These are phyloP conservation scores for Mionectes olivaceus DNA, from an alignment of 2,797 vertebrate species.

Conservation along the genomic window DNA sequence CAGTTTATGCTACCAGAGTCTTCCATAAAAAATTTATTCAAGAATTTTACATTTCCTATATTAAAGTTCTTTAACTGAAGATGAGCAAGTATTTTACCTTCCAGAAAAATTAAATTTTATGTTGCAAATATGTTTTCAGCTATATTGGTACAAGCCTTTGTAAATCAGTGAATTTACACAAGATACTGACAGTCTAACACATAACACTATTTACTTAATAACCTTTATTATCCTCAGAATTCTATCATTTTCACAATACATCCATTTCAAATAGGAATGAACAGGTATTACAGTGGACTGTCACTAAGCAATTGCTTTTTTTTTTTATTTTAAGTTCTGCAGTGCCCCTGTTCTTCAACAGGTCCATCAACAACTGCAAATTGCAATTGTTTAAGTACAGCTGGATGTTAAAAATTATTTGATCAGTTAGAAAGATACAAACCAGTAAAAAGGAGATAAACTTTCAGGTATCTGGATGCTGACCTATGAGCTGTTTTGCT, in stretches of 20 bases:
- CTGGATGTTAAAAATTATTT: not conserved
- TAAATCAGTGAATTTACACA: not conserved
- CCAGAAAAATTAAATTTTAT: not conserved
- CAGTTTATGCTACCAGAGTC: not conserved
- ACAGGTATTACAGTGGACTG: not conserved
- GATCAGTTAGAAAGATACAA: not conserved
- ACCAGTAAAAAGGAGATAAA: not conserved
- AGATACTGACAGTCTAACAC: not conserved
- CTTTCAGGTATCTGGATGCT: not conserved
- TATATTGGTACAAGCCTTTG: not conserved
- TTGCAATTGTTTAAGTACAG: not conserved
- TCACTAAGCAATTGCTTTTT: not conserved
- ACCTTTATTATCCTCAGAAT: not conserved
- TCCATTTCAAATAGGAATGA: not conserved
- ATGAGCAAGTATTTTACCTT: not conserved
- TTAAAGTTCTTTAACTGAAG: not conserved
- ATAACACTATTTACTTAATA: not conserved
- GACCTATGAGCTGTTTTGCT: not conserved
- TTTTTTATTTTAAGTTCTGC: not conserved
- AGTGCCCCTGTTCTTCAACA: not conserved
- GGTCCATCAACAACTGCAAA: not conserved
- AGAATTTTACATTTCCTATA: not conserved
- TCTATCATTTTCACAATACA: not conserved
- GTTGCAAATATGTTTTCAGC: not conserved
- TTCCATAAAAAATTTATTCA: not conserved